phyloP scores from a whole-genome alignment of 2,888 invertebrate species.

The Drosophila paranaensis region DNA sequence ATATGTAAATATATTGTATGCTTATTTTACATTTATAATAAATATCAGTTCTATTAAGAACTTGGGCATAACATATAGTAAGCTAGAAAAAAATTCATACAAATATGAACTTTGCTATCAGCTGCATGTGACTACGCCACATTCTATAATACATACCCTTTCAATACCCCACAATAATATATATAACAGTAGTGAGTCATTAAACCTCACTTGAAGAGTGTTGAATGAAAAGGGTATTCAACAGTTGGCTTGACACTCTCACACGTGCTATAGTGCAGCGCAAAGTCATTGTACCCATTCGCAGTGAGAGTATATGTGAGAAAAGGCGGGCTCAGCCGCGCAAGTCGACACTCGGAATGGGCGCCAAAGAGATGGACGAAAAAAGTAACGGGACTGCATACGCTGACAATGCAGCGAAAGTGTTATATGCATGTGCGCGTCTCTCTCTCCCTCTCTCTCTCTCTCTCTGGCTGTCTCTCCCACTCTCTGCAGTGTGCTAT shows the following conservation, averaged over 20 bases:
- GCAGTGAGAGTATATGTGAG: conserved; percentile 13
- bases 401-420: conserved; percentile 64
- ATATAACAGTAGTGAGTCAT: background rate
- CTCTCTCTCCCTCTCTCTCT: conserved; percentile 7
- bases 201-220: background rate
- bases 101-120: background rate
- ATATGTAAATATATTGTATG: background rate
- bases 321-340: conserved; percentile 46
- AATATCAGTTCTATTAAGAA: background rate
- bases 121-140: background rate
- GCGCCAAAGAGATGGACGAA: conserved; percentile 57
- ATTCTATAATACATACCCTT: background rate
- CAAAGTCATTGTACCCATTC: background rate
- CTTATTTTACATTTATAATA: background rate
- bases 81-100: background rate
- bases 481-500: conserved; percentile 39
- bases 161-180: background rate
- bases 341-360: conserved; percentile 49
- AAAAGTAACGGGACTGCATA: conserved; percentile 43
- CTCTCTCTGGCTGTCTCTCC: background rate
- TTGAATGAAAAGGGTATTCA: background rate
- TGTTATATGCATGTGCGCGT: conserved; percentile 43
- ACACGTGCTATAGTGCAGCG: background rate
- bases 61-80: background rate
- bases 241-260: no score